phyloP scores from a whole-genome alignment of 2,797 vertebrate species.

The Tragelaphus oryx region DNA sequence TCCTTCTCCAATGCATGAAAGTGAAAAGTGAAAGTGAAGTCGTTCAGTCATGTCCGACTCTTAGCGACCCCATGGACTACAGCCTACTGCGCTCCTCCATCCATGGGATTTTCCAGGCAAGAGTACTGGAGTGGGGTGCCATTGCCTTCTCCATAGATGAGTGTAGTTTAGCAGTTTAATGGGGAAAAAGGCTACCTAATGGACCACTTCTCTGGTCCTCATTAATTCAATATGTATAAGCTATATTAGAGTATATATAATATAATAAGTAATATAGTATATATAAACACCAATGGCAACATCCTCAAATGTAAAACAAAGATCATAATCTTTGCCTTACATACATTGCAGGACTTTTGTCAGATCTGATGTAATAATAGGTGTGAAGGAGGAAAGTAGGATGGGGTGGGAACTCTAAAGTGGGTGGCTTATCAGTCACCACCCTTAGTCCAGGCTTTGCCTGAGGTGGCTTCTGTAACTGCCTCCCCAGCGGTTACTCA shows the following conservation, averaged over 20 bases:
- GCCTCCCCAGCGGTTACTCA: constrained; percentile 32
- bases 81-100: too few species aligned
- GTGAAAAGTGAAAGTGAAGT: too few species aligned
- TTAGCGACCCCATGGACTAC: too few species aligned
- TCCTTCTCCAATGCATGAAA: too few species aligned
- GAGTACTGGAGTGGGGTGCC: too few species aligned
- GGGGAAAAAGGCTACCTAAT: not conserved
- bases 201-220: not conserved
- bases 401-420: not conserved
- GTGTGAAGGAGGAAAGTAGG: not conserved
- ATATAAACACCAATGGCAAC: not conserved
- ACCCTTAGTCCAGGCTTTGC: constrained; percentile 15
- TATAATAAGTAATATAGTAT: not conserved
- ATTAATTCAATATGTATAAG: not conserved
- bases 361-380: constrained; percentile 24
- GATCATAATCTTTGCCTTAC: not conserved
- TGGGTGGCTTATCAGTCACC: constrained; percentile 54
- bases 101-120: too few species aligned
- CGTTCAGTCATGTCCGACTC: too few species aligned
- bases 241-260: not conserved
- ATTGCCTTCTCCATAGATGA: not conserved
- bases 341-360: not conserved
- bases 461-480: constrained; percentile 48
- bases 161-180: not conserved
- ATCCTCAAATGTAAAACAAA: constrained; percentile 1